These are phyloP conservation scores for Gopherus evgoodei DNA, from an alignment of 2,113 vertebrate species.

Conservation along the genomic window DNA sequence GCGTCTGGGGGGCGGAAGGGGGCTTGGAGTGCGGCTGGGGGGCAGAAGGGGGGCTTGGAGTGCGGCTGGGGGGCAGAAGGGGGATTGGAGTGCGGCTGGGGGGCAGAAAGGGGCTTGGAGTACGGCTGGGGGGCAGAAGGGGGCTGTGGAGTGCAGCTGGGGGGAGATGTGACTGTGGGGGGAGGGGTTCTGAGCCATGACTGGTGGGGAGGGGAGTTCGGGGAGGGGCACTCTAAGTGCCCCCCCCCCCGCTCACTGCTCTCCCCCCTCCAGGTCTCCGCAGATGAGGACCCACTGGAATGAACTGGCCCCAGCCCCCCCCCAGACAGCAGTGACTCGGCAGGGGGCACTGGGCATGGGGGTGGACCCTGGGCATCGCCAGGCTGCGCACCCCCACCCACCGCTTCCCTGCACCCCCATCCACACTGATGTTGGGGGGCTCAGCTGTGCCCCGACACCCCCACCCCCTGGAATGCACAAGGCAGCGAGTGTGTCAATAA, in stretches of 20 bases:
- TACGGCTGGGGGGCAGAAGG: not conserved
- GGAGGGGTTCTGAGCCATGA: not conserved
- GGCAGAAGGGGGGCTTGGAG: no score
- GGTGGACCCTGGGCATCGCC: no score
- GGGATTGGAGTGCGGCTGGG: no score
- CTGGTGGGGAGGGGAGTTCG: not conserved
- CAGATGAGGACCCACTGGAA: not conserved
- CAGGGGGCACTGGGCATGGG: no score
- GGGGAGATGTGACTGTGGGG: not conserved
- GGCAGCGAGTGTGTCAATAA: not conserved
- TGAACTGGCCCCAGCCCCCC: not conserved
- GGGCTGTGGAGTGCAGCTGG: not conserved
- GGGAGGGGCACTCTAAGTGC: not conserved
- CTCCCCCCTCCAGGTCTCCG: not conserved
- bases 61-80: no score
- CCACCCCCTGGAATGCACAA: not conserved
- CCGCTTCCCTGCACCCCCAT: not conserved
- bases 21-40: no score
- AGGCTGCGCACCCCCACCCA: no score
- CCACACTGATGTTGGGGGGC: not conserved
- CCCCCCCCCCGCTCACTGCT: not conserved
- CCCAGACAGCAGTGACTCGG: no score
- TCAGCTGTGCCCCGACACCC: not conserved
- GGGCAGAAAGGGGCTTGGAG: no score
- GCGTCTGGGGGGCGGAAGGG: not conserved